These are phyloP conservation scores for Aphidius ervi DNA, from an alignment of 1,140 invertebrate species.

Conservation along the genomic window DNA sequence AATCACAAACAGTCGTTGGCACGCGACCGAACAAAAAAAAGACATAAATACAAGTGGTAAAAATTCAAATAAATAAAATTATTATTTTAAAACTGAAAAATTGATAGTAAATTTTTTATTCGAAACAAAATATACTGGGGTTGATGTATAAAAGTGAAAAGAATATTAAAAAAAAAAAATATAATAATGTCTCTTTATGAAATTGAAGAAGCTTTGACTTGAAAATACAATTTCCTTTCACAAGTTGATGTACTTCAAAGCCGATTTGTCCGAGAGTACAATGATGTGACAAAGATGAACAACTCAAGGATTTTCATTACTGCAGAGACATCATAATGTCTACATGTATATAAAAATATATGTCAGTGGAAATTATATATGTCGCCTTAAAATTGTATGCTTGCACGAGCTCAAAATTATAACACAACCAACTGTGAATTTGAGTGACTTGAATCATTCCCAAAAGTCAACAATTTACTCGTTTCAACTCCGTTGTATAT, in stretches of 20 bases:
- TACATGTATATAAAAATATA: constrained; percentile 9
- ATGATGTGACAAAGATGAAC: constrained; percentile 24
- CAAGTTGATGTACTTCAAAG: constrained; percentile 13
- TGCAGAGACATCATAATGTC: constrained; percentile 2
- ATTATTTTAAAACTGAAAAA: too few species aligned
- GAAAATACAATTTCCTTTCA: background rate
- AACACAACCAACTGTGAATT: constrained; percentile 23
- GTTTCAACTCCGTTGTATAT: background rate
- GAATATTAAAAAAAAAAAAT: too few species aligned
- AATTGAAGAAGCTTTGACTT: too few species aligned
- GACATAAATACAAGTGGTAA: too few species aligned
- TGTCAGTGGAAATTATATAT: constrained; percentile 16
- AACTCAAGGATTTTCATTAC: constrained; percentile 28
- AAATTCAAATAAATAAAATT: too few species aligned
- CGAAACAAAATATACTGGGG: too few species aligned
- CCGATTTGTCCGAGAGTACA: constrained; percentile 17
- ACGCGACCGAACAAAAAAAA: too few species aligned
- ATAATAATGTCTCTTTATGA: too few species aligned
- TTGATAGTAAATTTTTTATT: too few species aligned
- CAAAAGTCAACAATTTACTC: constrained; percentile 1
- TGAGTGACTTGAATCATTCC: constrained; percentile 23
- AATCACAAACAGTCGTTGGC: too few species aligned
- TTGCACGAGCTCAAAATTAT: constrained; percentile 28
- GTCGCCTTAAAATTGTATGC: constrained; percentile 21
- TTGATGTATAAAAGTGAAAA: too few species aligned